These are phyloP conservation scores for Leptopilina myrica DNA, from an alignment of 2,888 invertebrate species.

Conservation along the genomic window DNA sequence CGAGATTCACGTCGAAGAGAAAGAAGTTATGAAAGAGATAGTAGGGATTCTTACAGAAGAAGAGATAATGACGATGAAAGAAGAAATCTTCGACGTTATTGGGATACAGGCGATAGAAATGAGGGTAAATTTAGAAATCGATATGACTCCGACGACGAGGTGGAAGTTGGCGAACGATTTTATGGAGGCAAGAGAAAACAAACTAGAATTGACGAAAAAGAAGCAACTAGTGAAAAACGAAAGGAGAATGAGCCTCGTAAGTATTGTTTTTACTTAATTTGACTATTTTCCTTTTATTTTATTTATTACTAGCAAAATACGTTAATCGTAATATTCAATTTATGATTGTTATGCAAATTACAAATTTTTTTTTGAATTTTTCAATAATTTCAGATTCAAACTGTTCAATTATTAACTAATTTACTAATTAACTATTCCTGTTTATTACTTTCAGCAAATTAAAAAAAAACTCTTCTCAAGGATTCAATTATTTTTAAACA, in stretches of 20 bases:
- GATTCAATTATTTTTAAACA: no score
- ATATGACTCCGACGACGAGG: conserved; percentile 55
- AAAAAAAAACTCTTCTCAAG: no score
- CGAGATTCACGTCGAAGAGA: not conserved
- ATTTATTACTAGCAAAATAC: no score
- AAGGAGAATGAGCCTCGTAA: conserved; percentile 28
- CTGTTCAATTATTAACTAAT: no score
- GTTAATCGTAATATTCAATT: no score
- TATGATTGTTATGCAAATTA: no score
- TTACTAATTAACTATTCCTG: no score
- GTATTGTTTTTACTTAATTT: not conserved
- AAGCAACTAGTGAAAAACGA: conserved; percentile 11
- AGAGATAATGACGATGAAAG: conserved; percentile 11
- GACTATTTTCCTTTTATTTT: not conserved
- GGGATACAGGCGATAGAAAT: conserved; percentile 55
- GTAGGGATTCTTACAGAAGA: conserved; percentile 21
- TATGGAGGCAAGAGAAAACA: conserved; percentile 57
- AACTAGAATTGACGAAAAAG: conserved; percentile 44
- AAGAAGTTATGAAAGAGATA: not conserved
- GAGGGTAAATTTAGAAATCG: conserved; percentile 51
- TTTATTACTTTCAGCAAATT: no score
- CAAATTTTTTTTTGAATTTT: no score
- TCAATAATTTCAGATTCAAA: no score
- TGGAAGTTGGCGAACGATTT: conserved; percentile 59
- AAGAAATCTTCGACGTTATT: conserved; percentile 51